These are phyloP conservation scores for Thyatira batis DNA, from an alignment of 2,888 invertebrate genomes.

Conservation along the genomic window DNA sequence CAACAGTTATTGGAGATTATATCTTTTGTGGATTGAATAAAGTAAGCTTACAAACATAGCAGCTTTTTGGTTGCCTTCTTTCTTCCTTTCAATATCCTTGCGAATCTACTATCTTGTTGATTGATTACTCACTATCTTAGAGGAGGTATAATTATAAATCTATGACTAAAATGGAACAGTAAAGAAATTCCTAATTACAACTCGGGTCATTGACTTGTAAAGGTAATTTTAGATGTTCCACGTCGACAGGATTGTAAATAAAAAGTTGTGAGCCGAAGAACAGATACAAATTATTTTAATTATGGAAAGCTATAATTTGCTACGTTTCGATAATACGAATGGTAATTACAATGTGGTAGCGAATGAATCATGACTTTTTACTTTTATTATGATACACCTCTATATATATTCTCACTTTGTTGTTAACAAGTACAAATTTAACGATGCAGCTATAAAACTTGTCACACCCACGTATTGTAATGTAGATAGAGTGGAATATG, in stretches of 20 bases:
- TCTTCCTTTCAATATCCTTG: not conserved
- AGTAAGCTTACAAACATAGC: not conserved
- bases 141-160: not conserved
- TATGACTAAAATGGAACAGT: not conserved
- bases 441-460: conserved; percentile 7
- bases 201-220: not conserved
- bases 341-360: conserved; percentile 3
- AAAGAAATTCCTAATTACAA: not conserved
- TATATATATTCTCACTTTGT: conserved; percentile 21
- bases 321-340: not conserved
- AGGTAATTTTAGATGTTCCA: not conserved
- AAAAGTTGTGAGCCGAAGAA: not conserved
- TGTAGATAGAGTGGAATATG: conserved; percentile 19
- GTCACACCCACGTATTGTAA: conserved; percentile 1
- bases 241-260: not conserved
- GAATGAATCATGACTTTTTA: conserved; percentile 7
- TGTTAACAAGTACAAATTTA: conserved; percentile 15
- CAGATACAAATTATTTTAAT: not conserved
- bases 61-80: not conserved
- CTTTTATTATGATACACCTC: conserved; percentile 19
- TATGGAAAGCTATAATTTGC: not conserved
- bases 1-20: not conserved
- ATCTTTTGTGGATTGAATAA: not conserved
- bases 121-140: not conserved
- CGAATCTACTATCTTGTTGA: not conserved